Evolutionary conservation across 2,797 vertebrate species (phyloP), one percentile per base, ranked within the genome.

Genomic region (Diceros bicornis): DNA sequence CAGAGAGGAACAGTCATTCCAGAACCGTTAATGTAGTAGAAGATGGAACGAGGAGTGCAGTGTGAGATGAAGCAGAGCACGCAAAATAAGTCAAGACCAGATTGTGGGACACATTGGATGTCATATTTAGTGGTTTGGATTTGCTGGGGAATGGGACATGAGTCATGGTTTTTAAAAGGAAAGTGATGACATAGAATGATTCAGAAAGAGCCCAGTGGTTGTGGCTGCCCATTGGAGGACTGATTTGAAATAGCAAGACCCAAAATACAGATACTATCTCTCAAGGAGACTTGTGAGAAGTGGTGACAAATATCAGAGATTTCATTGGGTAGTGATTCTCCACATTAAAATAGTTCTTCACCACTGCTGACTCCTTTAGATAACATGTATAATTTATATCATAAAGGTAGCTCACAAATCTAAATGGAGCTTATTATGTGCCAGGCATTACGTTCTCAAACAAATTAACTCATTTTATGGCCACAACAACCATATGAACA

Each of bases 11-110:
- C 23, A 18, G 5, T 23, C 18, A 1, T 17, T 14, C 55, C 8
- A 23, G 25, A 71, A 21, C 3, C 3, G 2, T 14, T 12, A 23
- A 16, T 2, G 0, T 2, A 1, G 71, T 0, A 14, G 16, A 57
- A 32, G 25, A 9, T 1, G 1, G 17, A 7, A 5, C 20, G 23
- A 20, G 7, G 47, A 59, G 9, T 27, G 18, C 6, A 6, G 5
- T 10, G 4, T 23, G 20, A 74, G 50, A 69, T 9, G 27, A 59
- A 34, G 2, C 18, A 4, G 4, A 4, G 57, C 2, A 1, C 0
- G 0, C n/a, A 2, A 10, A 13, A 4, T 10, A 21, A 7, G 11
- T 10, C 1, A 0, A n/a, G 32, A 44, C 6, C 0, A 6, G 10
- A 4, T 0, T 13, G 6, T 16, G 13, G 21, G 34, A 16, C 7